phyloP scores from a whole-genome alignment of 2,797 vertebrate species.

The Aldrovandia affinis region DNA sequence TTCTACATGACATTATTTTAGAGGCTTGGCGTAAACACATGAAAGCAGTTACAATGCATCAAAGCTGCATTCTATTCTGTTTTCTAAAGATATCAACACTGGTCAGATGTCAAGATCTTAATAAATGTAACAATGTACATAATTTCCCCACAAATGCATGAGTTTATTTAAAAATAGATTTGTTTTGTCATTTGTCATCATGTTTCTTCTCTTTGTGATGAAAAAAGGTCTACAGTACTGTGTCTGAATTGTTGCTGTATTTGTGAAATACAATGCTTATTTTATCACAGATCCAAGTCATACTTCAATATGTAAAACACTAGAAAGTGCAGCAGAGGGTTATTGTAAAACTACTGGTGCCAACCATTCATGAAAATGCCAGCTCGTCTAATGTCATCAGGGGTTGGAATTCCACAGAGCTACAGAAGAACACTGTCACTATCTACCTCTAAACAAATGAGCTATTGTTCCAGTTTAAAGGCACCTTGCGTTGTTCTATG shows the following conservation, averaged over 20 bases:
- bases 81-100: conserved; percentile 4
- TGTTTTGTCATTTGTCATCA: conserved; percentile 9
- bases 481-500: too few species aligned
- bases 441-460: conserved; percentile 21
- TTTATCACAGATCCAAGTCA: background rate
- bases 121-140: background rate
- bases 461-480: conserved; percentile 2
- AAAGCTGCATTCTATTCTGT: background rate
- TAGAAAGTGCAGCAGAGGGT: background rate
- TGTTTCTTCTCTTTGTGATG: conserved; percentile 5
- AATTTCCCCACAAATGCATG: conserved; percentile 15
- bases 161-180: conserved; percentile 32
- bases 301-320: background rate
- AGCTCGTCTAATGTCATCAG: background rate
- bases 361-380: conserved; percentile 9
- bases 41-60: background rate
- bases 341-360: background rate
- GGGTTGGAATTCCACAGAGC: background rate
- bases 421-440: conserved; percentile 7
- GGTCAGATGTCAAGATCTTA: conserved; percentile 4
- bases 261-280: background rate
- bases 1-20: background rate
- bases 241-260: background rate
- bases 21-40: background rate
- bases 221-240: conserved; percentile 20